Base-by-base conservation (phyloP, 2,797 vertebrate genomes). In the Sparidentex hasta region DNA sequence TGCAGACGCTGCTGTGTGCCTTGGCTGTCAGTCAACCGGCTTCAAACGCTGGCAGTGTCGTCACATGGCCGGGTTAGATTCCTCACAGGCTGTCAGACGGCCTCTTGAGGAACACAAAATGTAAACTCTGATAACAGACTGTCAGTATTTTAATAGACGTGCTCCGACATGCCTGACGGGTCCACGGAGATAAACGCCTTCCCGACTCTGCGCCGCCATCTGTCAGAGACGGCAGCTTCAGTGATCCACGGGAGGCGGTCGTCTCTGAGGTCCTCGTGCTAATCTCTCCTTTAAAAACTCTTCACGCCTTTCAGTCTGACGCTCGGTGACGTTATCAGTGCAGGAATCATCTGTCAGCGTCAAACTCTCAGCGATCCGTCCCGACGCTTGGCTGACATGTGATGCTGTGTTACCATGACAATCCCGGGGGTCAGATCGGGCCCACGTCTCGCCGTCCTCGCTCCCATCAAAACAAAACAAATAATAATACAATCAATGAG, bases 181-280 rank as follows among this genome's bases (percentile, higher is more conserved):
- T 47, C 68, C 41, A 0, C 6, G 0, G 63, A 66, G 63, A 55
- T 21, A 18, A 72, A 59, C 0, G 47, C 65, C 54, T 52, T 41
- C 41, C 6, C 14, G 71, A 73, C 51, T 63, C 38, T 12, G 44
- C 7, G 2, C 3, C 57, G 1, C 46, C 4, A 17, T 21, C 50
- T 1, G 18, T 43, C 16, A 9, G 44, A 52, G 11, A 7, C 0
- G 71, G n/a, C 71, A 18, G 70, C 57, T 13, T 47, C 8, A 8
- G 18, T 20, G 63, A 38, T 67, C 56, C 29, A 2, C 50, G 7
- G 47, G 55, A 75, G 69, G 21, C 70, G 0, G n/a, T 5, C 7
- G 64, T 38, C 33, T 82, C 43, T 68, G 54, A 65, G 33, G 65
- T 20, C 64, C 44, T 59, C 52, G 27, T 68, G 80, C 25, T 74